phyloP scores from a whole-genome alignment of 2,797 vertebrate species.

The Eurystomus glaucurus region DNA sequence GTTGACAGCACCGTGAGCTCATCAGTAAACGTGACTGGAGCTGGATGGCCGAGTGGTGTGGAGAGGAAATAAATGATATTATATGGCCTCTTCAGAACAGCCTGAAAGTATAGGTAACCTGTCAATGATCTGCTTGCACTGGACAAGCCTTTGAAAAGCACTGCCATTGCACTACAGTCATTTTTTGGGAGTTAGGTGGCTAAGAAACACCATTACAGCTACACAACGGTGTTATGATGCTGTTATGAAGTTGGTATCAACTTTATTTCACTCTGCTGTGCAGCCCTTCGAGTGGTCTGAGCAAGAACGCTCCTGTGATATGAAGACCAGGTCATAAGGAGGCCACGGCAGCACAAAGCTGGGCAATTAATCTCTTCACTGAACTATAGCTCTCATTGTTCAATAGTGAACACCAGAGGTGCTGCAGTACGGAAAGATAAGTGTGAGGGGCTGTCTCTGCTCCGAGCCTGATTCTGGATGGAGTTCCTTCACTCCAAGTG shows the following conservation, averaged over 20 bases:
- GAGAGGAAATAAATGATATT: neutral
- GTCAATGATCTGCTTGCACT: neutral
- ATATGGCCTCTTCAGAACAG: neutral
- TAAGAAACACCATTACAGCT: neutral
- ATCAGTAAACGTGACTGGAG: neutral
- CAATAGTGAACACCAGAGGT: neutral
- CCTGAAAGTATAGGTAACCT: neutral
- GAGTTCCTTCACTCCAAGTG: neutral
- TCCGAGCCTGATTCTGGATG: neutral
- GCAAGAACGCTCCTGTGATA: neutral
- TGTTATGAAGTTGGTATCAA: neutral
- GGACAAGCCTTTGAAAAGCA: neutral
- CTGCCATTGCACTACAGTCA: neutral
- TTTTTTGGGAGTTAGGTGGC: neutral
- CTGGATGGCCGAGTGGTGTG: neutral
- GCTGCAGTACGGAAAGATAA: neutral
- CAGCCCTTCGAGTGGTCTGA: neutral
- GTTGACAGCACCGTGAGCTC: neutral
- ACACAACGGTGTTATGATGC: neutral
- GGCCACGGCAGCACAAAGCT: neutral
- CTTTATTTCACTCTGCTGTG: neutral
- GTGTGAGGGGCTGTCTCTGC: neutral
- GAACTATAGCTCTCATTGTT: neutral
- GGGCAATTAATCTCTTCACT: neutral
- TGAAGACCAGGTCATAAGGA: neutral